Conservation (phyloP, 2,113 vertebrate species). For the Eptatretus burgeri region DNA sequence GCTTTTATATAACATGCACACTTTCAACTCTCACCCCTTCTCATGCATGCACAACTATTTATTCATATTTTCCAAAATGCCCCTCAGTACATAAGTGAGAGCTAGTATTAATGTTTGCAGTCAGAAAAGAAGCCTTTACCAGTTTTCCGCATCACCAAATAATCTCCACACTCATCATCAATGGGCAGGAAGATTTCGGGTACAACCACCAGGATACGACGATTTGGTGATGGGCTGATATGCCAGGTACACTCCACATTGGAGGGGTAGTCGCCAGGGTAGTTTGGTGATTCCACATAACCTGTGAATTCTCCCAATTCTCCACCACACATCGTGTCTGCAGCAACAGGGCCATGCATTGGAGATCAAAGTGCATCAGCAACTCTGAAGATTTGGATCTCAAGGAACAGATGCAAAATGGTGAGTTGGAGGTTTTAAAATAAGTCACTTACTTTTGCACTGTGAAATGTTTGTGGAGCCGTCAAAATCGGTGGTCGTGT, state of each 20-base stretch:
- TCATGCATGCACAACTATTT: too few species aligned
- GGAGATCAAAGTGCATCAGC: not conserved
- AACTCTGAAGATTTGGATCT: not conserved
- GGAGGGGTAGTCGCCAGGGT: slow-evolving; percentile 77
- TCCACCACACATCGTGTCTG: slow-evolving; percentile 70
- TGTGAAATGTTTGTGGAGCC: slow-evolving; percentile 75
- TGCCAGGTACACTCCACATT: slow-evolving; percentile 77
- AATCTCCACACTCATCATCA: slow-evolving; percentile 90
- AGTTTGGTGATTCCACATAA: slow-evolving; percentile 88
- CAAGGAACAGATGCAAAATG: not conserved
- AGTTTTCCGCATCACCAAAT: slow-evolving; percentile 87
- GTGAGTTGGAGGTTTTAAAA: not conserved
- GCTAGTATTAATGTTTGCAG: too few species aligned
- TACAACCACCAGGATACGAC: slow-evolving; percentile 74
- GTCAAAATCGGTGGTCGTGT: slow-evolving; percentile 82
- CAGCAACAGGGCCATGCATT: slow-evolving; percentile 10
- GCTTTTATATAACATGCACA: too few species aligned
- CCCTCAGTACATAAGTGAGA: too few species aligned
- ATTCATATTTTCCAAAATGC: too few species aligned
- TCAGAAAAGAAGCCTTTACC: slow-evolving; percentile 23
- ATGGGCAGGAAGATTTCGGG: slow-evolving; percentile 88
- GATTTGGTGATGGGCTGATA: slow-evolving; percentile 67
- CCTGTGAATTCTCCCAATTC: slow-evolving; percentile 73
- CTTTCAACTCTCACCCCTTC: too few species aligned
- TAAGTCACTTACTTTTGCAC: slow-evolving; percentile 51